phyloP scores from a whole-genome alignment of 2,797 vertebrate species.

The Urosaurus nigricauda region DNA sequence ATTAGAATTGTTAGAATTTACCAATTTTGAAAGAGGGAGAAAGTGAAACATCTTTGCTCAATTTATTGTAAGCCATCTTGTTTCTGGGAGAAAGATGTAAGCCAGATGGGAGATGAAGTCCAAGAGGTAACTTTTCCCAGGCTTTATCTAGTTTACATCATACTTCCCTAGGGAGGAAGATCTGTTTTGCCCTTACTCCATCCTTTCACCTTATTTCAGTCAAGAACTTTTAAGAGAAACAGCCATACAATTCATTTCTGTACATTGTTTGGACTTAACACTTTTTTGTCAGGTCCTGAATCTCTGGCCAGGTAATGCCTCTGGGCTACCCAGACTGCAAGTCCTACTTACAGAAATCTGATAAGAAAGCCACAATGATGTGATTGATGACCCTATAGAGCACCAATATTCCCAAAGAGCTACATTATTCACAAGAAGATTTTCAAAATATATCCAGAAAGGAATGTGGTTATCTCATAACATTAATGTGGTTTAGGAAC shows the following conservation, averaged over 20 bases:
- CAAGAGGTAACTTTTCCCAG: too few relatives aligned
- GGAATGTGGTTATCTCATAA: slow-evolving; percentile 24
- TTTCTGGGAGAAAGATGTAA: too few relatives aligned
- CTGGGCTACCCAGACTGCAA: neutral
- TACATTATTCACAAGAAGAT: slow-evolving; percentile 23
- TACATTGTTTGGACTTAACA: neutral
- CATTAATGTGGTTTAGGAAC: slow-evolving; percentile 26
- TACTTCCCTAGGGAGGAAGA: neutral
- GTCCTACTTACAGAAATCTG: neutral
- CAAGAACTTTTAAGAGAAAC: neutral
- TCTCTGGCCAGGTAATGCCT: neutral
- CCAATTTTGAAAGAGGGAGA: neutral
- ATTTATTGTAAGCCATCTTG: too few relatives aligned
- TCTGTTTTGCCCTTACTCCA: neutral
- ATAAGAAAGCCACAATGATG: neutral
- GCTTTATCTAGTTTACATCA: neutral
- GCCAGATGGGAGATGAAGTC: too few relatives aligned
- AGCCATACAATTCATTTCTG: neutral
- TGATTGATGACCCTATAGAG: slow-evolving; percentile 43
- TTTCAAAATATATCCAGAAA: slow-evolving; percentile 39
- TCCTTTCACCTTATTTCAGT: neutral
- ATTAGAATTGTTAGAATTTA: too few relatives aligned
- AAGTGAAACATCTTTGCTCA: neutral
- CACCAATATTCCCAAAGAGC: slow-evolving; percentile 57
- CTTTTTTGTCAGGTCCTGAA: neutral